phyloP scores from a whole-genome alignment of 2,113 vertebrate species.

The Tragelaphus imberbis region DNA sequence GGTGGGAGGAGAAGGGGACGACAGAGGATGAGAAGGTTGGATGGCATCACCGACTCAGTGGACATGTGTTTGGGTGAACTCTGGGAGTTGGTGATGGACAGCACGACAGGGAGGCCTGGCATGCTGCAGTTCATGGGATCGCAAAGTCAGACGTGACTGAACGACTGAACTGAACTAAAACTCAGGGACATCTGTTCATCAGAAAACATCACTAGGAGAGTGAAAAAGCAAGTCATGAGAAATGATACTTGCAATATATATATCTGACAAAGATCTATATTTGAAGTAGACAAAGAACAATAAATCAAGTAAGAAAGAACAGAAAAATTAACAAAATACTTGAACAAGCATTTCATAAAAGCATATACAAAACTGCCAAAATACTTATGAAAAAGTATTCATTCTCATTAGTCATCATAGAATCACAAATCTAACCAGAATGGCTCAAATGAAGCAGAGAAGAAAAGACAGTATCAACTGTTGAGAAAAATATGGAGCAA shows the following conservation, averaged over 20 bases:
- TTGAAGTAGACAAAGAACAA: neutral
- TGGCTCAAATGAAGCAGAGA: neutral
- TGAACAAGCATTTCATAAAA: neutral
- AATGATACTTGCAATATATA: neutral
- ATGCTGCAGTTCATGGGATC: neutral
- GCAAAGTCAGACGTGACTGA: neutral
- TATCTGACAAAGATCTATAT: neutral
- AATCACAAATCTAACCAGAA: neutral
- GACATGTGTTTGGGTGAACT: neutral
- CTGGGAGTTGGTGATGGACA: neutral
- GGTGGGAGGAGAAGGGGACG: neutral
- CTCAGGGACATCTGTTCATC: neutral
- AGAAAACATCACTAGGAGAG: neutral
- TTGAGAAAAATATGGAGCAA: neutral
- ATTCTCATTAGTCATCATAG: neutral
- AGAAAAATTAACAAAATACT: neutral
- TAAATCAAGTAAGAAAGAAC: neutral
- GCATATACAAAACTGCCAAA: neutral
- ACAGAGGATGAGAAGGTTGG: neutral
- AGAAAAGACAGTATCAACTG: neutral
- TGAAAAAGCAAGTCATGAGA: neutral
- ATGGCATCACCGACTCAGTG: neutral
- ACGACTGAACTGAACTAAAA: neutral
- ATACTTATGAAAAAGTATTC: neutral
- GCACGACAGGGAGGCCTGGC: neutral